Evolutionary conservation across 1,140 invertebrate genomes (phyloP).

Genomic region (Aphidius gifuensis): DNA sequence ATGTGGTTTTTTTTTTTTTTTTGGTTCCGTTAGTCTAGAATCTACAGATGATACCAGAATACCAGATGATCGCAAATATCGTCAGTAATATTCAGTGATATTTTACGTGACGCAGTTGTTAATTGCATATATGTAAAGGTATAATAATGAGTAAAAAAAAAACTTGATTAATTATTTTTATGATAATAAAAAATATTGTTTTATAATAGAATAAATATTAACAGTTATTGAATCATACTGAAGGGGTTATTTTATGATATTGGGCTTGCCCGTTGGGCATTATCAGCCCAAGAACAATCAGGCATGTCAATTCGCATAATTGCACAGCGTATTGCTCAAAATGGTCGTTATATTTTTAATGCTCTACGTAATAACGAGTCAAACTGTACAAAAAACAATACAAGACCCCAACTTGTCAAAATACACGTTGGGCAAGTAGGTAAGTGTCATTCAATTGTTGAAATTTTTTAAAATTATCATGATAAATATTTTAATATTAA

Average conservation of each 20-base stretch:
- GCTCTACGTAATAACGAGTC: conserved; percentile 52
- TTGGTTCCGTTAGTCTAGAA: no score
- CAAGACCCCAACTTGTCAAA: conserved; percentile 38
- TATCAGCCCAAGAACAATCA: conserved; percentile 34
- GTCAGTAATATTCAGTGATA: no score
- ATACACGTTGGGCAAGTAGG: conserved; percentile 59
- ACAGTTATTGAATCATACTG: conserved; percentile 3
- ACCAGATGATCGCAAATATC: no score
- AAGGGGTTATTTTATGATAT: conserved; percentile 24
- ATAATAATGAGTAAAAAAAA: no score
- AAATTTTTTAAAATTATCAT: not conserved
- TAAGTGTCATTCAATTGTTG: conserved; percentile 32
- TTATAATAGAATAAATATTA: no score
- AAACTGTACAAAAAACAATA: conserved; percentile 35
- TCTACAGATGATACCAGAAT: no score
- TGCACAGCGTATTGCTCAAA: conserved; percentile 55
- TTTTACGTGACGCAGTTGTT: no score
- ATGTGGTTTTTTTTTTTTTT: no score
- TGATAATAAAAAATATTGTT: no score
- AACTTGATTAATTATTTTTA: no score
- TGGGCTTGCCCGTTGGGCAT: conserved; percentile 41
- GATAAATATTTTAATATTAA: not conserved
- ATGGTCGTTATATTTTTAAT: conserved; percentile 58
- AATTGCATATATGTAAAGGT: no score
- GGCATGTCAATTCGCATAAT: conserved; percentile 59